Evolutionary conservation across 2,113 vertebrate species (phyloP), one percentile per base, ranked within the genome.

Genomic region (Hemiscyllium ocellatum): DNA sequence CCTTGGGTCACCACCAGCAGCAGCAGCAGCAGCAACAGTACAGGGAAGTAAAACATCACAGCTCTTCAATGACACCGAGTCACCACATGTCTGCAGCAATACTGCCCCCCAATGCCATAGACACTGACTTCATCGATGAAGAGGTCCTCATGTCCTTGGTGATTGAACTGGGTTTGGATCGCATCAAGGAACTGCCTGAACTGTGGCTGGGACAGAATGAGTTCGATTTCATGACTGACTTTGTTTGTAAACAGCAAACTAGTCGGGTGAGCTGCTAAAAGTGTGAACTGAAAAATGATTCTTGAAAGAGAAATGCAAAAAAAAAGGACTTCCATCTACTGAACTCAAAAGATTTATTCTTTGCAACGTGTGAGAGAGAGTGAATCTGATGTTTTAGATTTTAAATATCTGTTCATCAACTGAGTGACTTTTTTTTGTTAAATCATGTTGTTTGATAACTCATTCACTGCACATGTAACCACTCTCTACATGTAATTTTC

Each of bases 201-300:
- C 98, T 98, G 96, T 98, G 98, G 98, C 97, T 98, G 97, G 98
- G 98, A 97, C 98, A 98, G 96, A 98, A 98, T 95, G 98, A 98
- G 97, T 98, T 98, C 97, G 98, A 98, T 97, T 98, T 98, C 97
- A 98, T 98, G 98, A 98, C 98, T 96, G 98, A 98, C 97, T 98
- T 98, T 97, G 98, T 98, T 97, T 98, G 98, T 97, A 98, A 98
- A 98, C 98, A 98, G 97, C 98, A 98, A 97, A 98, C 98, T 87
- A 98, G 98, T 96, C 97, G 98, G 98, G 98, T 98, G 97, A 98
- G 98, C 97, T 98, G 98, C 97, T 98, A 98, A 50, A 20, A 22
- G 90, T 6, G 6, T 80, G 20, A 22, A 52, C 26, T 68, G 33
- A 10, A 33, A 15, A 50, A 69, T n/a, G 97, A 97, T 96, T 96